Conservation (phyloP, 35 echinoderm and acorn worm genomes). For the Stichopus chloronotus region DNA sequence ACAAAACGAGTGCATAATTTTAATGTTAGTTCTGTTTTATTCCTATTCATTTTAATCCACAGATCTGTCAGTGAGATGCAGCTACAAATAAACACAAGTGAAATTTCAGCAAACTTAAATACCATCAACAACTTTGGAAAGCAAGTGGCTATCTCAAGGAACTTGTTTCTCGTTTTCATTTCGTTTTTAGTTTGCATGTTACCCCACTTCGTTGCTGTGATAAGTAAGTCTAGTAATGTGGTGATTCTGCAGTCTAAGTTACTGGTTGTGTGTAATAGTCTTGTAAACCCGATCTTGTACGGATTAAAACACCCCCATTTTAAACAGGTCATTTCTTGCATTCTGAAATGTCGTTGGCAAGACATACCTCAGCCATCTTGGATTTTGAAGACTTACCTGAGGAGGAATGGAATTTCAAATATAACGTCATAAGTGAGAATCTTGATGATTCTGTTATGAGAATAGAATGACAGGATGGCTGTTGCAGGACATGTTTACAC, state of each 20-base stretch:
- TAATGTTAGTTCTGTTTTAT: no score
- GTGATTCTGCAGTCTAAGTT: slow-evolving; percentile 23
- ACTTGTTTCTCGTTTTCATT: slow-evolving; percentile 3
- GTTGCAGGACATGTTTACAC: no score
- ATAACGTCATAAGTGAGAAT: no score
- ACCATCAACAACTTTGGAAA: neutral
- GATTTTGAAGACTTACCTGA: slow-evolving; percentile 10
- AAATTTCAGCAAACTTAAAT: neutral
- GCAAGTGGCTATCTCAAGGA: slow-evolving; percentile 40
- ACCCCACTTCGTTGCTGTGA: neutral
- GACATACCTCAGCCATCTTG: slow-evolving; percentile 37
- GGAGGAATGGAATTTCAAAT: no score
- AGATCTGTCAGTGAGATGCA: neutral
- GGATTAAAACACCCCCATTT: slow-evolving; percentile 51
- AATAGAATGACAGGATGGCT: no score
- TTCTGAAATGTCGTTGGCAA: slow-evolving; percentile 27
- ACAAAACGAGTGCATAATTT: no score
- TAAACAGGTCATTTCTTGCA: slow-evolving; percentile 9
- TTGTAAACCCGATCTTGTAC: slow-evolving; percentile 23
- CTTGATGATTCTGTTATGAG: no score
- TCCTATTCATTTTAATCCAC: neutral
- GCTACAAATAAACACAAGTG: neutral
- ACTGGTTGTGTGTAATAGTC: neutral
- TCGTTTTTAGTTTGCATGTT: neutral
- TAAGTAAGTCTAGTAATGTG: neutral